phyloP scores from a whole-genome alignment of 2,113 vertebrate genomes.

The Formicarius rufipectus region DNA sequence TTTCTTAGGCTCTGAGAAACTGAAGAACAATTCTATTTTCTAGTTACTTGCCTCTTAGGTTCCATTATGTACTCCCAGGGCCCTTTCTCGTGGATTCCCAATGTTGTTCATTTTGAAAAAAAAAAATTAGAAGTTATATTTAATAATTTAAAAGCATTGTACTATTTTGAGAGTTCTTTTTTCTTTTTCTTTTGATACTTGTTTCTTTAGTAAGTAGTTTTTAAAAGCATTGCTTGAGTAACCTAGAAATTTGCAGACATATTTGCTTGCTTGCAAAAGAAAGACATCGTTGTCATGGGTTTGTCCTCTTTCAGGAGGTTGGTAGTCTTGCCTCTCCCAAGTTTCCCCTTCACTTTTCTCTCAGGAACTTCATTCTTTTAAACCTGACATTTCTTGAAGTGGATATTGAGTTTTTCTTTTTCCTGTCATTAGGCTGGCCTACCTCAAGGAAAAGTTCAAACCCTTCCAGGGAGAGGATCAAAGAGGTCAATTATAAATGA shows the following conservation, averaged over 20 bases:
- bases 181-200: not conserved
- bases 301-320: not conserved
- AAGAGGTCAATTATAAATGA: conserved; percentile 49
- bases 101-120: not conserved
- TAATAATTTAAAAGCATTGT: not conserved
- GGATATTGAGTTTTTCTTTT: conserved; percentile 33
- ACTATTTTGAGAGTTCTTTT: not conserved
- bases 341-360: not conserved
- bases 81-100: not conserved
- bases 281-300: not conserved
- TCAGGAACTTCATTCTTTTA: conserved; percentile 7
- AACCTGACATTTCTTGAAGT: not conserved
- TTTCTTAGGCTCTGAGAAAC: not conserved
- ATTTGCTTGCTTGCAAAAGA: not conserved
- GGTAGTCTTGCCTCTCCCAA: not conserved
- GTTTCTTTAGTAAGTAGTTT: not conserved
- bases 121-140: not conserved
- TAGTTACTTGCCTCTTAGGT: not conserved
- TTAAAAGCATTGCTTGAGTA: not conserved
- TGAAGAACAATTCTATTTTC: not conserved
- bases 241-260: not conserved
- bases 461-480: conserved; percentile 44
- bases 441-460: conserved; percentile 47
- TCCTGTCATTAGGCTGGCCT: conserved; percentile 15
- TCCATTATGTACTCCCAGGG: not conserved